phyloP scores from a whole-genome alignment of 2,888 invertebrate species.

The Ypsolopha scabrella region DNA sequence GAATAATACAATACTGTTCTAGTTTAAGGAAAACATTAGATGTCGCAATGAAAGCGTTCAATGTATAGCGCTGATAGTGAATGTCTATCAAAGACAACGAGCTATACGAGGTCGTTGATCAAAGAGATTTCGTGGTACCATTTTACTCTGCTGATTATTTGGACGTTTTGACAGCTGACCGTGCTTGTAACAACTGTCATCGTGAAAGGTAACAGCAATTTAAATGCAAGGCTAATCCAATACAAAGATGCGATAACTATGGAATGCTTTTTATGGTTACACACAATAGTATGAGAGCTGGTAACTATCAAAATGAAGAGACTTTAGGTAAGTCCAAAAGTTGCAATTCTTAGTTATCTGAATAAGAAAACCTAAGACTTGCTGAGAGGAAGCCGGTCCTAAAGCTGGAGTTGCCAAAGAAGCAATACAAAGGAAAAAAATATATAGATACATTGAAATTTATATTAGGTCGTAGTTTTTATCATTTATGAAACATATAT shows the following conservation, averaged over 20 bases:
- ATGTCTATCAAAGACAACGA: too few species aligned
- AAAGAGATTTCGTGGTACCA: slow-evolving; percentile 15
- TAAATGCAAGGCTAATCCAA: slow-evolving; percentile 68
- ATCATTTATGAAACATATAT: too few species aligned
- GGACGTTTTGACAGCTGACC: slow-evolving; percentile 70
- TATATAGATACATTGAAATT: too few species aligned
- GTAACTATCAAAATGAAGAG: not conserved
- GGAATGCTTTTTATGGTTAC: slow-evolving; percentile 52
- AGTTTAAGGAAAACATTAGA: not conserved
- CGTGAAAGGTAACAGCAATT: slow-evolving; percentile 64
- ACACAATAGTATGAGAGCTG: slow-evolving; percentile 1
- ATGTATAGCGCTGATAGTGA: slow-evolving; percentile 8
- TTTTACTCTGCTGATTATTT: slow-evolving; percentile 50
- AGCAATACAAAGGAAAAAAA: too few species aligned
- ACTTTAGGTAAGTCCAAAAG: too few species aligned
- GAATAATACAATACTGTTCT: too few species aligned
- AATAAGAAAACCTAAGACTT: too few species aligned
- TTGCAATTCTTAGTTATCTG: too few species aligned
- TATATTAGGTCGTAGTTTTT: too few species aligned
- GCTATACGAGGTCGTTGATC: too few species aligned
- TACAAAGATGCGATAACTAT: slow-evolving; percentile 61
- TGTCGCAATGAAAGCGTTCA: not conserved
- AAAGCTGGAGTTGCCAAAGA: too few species aligned
- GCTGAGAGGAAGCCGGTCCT: too few species aligned
- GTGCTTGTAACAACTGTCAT: slow-evolving; percentile 65